A percentile compares a stretch with the other conserved stretches of the same genome.
Conservation (phyloP, 2,797 vertebrate species). For the Danio albolineatus region DNA sequence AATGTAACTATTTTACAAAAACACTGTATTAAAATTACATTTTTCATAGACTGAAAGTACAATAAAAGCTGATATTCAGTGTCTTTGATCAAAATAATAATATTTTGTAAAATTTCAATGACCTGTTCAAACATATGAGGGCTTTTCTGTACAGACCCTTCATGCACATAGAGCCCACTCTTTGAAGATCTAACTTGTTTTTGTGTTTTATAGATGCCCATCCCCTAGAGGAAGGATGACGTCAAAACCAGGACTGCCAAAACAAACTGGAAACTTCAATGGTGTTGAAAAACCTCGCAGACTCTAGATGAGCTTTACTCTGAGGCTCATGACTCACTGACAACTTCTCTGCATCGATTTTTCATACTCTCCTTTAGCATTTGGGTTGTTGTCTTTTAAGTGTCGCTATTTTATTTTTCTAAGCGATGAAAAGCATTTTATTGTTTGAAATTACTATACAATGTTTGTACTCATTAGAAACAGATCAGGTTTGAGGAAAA, state of each 20-base stretch:
- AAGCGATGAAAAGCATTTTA: neutral
- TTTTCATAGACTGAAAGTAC: too few relatives aligned
- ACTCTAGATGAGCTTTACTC: constrained; percentile 18
- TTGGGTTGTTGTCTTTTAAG: neutral
- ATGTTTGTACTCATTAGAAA: neutral
- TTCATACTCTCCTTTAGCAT: neutral
- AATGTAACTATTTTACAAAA: too few relatives aligned
- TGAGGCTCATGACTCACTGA: constrained; percentile 18
- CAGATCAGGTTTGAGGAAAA: neutral
- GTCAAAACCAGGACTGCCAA: constrained; percentile 41
- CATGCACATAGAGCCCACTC: neutral
- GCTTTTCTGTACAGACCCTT: constrained; percentile 10
- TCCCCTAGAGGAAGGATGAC: constrained; percentile 16
- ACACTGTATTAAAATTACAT: too few relatives aligned
- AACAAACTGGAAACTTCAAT: constrained; percentile 30
- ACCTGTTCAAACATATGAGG: neutral
- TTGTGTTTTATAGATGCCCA: constrained; percentile 17
- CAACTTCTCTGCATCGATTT: neutral
- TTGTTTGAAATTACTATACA: neutral
- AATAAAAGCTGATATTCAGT: too few relatives aligned
- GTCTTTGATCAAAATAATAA: too few relatives aligned
- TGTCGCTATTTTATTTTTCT: neutral
- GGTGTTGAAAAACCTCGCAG: neutral
- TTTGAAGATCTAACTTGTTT: constrained; percentile 37
- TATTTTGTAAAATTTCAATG: too few relatives aligned